These are phyloP conservation scores for Tricholaema leucomelas DNA, from an alignment of 2,113 vertebrate genomes.

Conservation along the genomic window DNA sequence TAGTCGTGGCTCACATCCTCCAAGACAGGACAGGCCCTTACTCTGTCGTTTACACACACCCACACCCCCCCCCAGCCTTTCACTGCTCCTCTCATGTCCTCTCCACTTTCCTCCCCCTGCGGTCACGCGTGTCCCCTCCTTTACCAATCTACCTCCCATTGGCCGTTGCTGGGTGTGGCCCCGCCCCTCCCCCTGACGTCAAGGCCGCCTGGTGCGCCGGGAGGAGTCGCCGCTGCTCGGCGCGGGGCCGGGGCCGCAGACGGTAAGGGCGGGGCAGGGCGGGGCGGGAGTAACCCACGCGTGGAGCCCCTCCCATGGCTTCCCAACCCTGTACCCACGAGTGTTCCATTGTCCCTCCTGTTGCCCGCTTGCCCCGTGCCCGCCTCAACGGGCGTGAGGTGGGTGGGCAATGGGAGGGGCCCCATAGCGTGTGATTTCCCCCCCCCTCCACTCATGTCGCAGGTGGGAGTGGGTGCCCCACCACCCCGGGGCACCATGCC, in stretches of 20 bases:
- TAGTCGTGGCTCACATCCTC: not conserved
- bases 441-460: not conserved
- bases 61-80: too few relatives aligned
- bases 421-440: not conserved
- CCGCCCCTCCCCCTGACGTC: not conserved
- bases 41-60: too few relatives aligned
- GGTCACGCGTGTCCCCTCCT: not conserved
- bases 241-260: not conserved
- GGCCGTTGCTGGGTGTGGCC: not conserved
- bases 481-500: constrained; percentile 66
- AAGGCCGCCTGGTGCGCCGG: constrained; percentile 2
- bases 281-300: not conserved
- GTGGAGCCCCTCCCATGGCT: not conserved
- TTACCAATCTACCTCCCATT: not conserved
- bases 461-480: not conserved
- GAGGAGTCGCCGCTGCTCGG: constrained; percentile 13
- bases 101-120: not conserved
- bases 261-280: not conserved
- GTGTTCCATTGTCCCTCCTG: not conserved
- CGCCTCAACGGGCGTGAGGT: not conserved
- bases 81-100: not conserved
- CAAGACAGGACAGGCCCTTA: not conserved
- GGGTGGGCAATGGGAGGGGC: not conserved
- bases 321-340: not conserved
- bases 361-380: not conserved